Evolutionary conservation across 2,113 vertebrate genomes (phyloP), one percentile per base, ranked within the genome.

Genomic region (Catharus minimus): DNA sequence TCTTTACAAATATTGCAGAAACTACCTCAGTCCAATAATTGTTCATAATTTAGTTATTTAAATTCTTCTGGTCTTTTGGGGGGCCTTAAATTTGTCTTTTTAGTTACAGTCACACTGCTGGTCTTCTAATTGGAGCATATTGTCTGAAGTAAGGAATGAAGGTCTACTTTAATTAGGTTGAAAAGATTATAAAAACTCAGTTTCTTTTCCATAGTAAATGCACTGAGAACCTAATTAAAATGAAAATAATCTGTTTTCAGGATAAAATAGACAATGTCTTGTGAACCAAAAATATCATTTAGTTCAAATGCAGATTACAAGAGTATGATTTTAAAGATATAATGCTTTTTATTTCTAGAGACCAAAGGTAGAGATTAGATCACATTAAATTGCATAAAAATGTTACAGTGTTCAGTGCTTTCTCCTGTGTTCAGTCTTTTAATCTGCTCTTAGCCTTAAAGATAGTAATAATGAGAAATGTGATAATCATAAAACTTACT

Each of bases 391-490:
- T 76, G 33, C 66, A 86, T 75, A 60, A 60, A 91, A 88, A 81
- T 78, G 8, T 68, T 86, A 55, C 24, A 47, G 18, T 46, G 27
- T 75, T 93, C 72, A 67, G 32, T 78, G 10, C 46, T 81, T 92
- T 90, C 69, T 94, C 57, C 53, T 76, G 13, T 78, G 33, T 86
- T 89, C 69, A 74, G 13, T 66, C 74, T 91, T 94, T 91, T 92
- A 93, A 93, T 86, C 90, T 90, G 32, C 57, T 55, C 55, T 90
- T 92, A 86, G 71, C 62, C 55, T 94, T 93, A 76, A 78, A 94
- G 61, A 90, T 9, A 81, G 18, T 32, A 90, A 89, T 94, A 93
- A 93, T 68, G 74, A 93, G 86, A 92, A 88, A 86, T 90, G 66
- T 89, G 78, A 92, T 83, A 92, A 90, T 84, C 53, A 76, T 86